Conservation (phyloP, 2,113 vertebrate genomes). For the Anas platyrhynchos region DNA sequence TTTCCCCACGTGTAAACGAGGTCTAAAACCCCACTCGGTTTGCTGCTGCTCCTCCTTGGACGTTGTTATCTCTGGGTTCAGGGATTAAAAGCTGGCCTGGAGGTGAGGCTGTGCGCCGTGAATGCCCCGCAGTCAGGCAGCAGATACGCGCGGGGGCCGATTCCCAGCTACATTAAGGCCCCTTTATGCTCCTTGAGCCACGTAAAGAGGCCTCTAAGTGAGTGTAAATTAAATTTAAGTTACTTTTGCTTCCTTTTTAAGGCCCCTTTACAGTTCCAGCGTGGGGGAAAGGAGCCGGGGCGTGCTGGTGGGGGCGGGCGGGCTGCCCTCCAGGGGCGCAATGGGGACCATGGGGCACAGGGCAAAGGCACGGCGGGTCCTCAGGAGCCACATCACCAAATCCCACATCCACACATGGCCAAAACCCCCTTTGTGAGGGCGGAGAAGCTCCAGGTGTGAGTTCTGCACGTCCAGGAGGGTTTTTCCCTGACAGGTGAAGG, state of each 20-base stretch:
- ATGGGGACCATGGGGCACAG: neutral
- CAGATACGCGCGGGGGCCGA: neutral
- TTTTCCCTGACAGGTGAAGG: neutral
- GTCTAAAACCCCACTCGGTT: neutral
- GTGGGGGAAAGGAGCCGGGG: neutral
- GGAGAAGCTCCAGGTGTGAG: fast-evolving
- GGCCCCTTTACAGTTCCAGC: neutral
- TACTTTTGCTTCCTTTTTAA: constrained; percentile 40
- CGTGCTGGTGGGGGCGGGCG: neutral
- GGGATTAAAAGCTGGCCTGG: neutral
- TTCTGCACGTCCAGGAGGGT: neutral
- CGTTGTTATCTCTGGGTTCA: fast-evolving
- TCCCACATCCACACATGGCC: fast-evolving
- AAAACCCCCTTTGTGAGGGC: no score
- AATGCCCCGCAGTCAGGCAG: neutral
- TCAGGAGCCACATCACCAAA: neutral
- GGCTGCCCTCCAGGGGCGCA: neutral
- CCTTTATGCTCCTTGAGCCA: constrained; percentile 27
- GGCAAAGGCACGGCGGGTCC: neutral
- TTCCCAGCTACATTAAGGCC: constrained; percentile 13
- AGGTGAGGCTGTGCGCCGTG: neutral
- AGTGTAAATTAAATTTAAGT: constrained; percentile 52
- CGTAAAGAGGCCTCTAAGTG: constrained; percentile 31
- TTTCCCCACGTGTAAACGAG: fast-evolving
- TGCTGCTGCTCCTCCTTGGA: neutral